Evolutionary conservation across 2,797 vertebrate genomes (phyloP), one percentile per base, ranked within the genome.

Genomic region (Parauchenoglanis punctatus): DNA sequence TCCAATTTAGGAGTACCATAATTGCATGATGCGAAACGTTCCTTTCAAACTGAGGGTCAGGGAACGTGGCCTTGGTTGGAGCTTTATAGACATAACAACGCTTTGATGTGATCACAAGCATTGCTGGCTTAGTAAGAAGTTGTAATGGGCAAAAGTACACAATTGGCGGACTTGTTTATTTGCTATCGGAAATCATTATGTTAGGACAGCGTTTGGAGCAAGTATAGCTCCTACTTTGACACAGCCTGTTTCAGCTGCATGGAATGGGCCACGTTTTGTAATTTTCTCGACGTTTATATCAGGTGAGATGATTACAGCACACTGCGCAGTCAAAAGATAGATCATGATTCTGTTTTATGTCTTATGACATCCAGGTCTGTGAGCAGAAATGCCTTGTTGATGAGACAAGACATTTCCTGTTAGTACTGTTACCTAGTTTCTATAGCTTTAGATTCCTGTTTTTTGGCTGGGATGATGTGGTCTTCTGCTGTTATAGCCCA

Each of bases 1-100:
- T 95, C 73, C 88, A 89, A 89, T 91, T 90, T 91, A 87, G 56
- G 49, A 87, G 68, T 86, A 83, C 89, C 93, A 91, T 90, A 93
- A 95, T 94, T 95, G 91, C 93, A 94, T 93, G 94, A 89, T 88
- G 93, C 93, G 92, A 94, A 94, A 92, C 91, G 90, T 91, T 92
- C 88, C 85, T 89, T 93, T 92, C 90, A 91, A 92, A 94, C 92
- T 91, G 91, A 91, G 90, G 92, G 92, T 90, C 87, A 87, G 89
- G 87, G 90, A 93, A 91, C 91, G 84, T 3, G 12, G 76, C 78
- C 88, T 84, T 68, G 68, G 70, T 44, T 82, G 49, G 35, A 65
- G 81, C 72, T 88, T 85, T 85, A 58, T 54, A 88, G 73, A 87
- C 46, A 61, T 87, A 81, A 87, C 67, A 87, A 84, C 46, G 59